Evolutionary conservation across 2,797 vertebrate species (phyloP).

Genomic region (Natrix natrix): DNA sequence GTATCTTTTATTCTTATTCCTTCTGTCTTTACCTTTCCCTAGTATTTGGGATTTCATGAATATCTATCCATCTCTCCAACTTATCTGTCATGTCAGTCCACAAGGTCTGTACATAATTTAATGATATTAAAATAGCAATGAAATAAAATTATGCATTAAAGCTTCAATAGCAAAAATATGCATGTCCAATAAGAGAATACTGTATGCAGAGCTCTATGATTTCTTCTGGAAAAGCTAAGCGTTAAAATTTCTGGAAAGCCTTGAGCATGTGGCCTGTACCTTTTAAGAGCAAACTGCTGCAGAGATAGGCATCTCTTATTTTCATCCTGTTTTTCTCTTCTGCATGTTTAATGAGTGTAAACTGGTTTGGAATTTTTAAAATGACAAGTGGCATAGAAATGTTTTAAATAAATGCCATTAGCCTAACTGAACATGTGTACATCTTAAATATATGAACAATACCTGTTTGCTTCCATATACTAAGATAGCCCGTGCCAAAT

Average conservation of each 20-base stretch:
- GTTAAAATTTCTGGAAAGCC: neutral
- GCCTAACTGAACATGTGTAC: neutral
- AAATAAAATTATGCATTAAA: neutral
- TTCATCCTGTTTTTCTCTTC: conserved; percentile 8
- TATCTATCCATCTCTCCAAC: neutral
- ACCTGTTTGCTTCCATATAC: conserved; percentile 71
- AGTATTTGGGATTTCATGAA: neutral
- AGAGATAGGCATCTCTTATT: neutral
- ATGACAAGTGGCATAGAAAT: neutral
- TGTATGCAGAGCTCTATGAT: neutral
- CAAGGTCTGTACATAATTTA: neutral
- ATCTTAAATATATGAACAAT: conserved; percentile 6
- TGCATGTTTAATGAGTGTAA: conserved; percentile 1
- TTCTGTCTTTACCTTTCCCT: neutral
- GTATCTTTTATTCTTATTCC: neutral
- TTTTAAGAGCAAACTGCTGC: neutral
- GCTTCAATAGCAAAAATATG: neutral
- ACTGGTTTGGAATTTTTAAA: neutral
- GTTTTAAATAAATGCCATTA: neutral
- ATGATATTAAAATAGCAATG: neutral
- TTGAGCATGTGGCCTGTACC: neutral
- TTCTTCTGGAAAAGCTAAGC: neutral
- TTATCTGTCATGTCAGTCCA: neutral
- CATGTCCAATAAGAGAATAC: neutral
- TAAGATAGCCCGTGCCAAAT: conserved; percentile 71